Evolutionary conservation across 2,113 vertebrate species (phyloP), one percentile per base, ranked within the genome.

Genomic region (Nerophis lumbriciformis): DNA sequence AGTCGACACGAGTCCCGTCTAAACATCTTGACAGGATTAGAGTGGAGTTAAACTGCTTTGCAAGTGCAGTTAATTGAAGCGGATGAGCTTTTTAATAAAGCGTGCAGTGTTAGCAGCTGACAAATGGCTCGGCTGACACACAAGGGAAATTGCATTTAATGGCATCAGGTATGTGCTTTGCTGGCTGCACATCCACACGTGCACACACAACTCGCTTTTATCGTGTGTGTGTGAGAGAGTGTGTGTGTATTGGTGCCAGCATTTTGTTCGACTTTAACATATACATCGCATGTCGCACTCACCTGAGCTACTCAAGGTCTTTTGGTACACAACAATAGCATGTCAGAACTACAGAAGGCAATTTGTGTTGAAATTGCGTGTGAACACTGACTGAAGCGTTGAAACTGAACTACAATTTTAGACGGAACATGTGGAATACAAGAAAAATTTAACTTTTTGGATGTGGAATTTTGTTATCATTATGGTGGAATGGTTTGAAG

Each of bases 71-170:
- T 91, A 91, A 91, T 90, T 91, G 87, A 90, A 88, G 88, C 81
- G 87, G 88, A 91, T 90, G 83, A 88, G 86, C 78, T 87, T 91
- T 90, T 90, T 89, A 89, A 90, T 90, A 90, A 87, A 90, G 89
- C 85, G 81, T 85, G 87, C 87, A 85, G 86, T 85, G 83, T 90
- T 89, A 87, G 87, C 88, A 90, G 90, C 87, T 91, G 89, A 90
- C 88, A 91, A 90, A 88, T 88, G 83, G 86, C 84, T 82, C 68
- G 57, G 76, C 78, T 77, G 84, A 86, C 83, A 87, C 88, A 87
- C 89, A 67, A 80, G 90, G 88, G 89, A 88, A 85, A 89, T 88
- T 83, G 85, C 76, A 82, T 87, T 88, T 88, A 88, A 89, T 89
- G 83, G 84, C 88, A 87, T 89, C 88, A 89, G 87, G 89, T 90